Conservation (phyloP, 2,113 vertebrate genomes). For the Todiramphus saurophagus region DNA sequence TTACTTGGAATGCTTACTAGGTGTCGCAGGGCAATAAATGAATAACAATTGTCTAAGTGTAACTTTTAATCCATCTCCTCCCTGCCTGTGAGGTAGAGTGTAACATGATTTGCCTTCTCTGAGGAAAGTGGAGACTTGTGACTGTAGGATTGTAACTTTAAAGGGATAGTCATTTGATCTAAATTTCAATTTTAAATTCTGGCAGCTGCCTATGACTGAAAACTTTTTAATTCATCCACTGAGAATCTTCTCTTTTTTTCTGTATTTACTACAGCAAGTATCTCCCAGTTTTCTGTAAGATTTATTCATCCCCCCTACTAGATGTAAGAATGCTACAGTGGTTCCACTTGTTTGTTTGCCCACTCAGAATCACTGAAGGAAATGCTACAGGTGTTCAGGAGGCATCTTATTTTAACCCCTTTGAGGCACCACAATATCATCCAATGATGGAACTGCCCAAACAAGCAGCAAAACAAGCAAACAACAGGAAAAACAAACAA, state of each 20-base stretch:
- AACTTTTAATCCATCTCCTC: neutral
- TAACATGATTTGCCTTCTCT: neutral
- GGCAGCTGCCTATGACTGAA: neutral
- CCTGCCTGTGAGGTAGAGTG: neutral
- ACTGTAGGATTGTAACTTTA: neutral
- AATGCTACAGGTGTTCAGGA: neutral
- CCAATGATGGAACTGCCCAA: neutral
- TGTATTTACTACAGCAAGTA: neutral
- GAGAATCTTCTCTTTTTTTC: neutral
- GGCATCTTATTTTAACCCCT: neutral
- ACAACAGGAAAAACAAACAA: neutral
- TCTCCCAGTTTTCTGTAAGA: neutral
- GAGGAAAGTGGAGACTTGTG: neutral
- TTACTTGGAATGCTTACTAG: conserved; percentile 18
- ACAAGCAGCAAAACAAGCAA: neutral
- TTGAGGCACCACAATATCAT: neutral
- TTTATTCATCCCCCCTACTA: neutral
- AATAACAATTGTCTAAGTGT: neutral
- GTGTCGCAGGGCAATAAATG: neutral
- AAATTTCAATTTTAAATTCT: neutral
- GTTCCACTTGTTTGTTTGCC: neutral
- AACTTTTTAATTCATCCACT: neutral
- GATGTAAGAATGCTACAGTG: neutral
- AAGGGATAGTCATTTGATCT: neutral
- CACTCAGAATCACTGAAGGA: neutral